Evolutionary conservation across 2,797 vertebrate species (phyloP).

Genomic region (Hypotaenidia okinawae): DNA sequence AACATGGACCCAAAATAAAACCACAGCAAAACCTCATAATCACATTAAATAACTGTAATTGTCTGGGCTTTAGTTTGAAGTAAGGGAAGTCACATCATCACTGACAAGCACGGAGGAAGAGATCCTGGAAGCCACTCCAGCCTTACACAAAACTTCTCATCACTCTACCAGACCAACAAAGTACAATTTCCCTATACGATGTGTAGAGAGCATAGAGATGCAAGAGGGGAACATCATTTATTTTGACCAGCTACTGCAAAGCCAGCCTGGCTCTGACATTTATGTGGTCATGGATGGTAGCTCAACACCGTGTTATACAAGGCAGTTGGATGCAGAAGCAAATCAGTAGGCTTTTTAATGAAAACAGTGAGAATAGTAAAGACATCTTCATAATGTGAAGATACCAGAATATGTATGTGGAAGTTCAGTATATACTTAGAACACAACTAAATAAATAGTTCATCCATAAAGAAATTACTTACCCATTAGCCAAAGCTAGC

Average conservation of each 20-base stretch:
- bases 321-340: neutral
- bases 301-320: neutral
- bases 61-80: neutral
- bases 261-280: neutral
- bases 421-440: neutral
- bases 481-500: neutral
- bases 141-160: neutral
- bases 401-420: neutral
- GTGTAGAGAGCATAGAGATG: neutral
- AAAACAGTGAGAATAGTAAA: neutral
- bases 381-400: neutral
- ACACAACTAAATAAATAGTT: neutral
- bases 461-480: neutral
- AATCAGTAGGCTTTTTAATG: neutral
- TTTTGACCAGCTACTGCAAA: neutral
- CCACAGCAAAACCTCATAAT: neutral
- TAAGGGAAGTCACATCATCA: neutral
- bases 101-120: neutral
- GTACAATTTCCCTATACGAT: neutral
- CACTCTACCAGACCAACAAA: neutral
- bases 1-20: neutral
- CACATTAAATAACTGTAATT: neutral
- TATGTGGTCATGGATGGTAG: rapidly evolving
- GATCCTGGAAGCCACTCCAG: neutral
- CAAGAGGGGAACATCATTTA: neutral